Evolutionary conservation across 2,797 vertebrate genomes (phyloP).

Genomic region (Eulemur rubriventer): DNA sequence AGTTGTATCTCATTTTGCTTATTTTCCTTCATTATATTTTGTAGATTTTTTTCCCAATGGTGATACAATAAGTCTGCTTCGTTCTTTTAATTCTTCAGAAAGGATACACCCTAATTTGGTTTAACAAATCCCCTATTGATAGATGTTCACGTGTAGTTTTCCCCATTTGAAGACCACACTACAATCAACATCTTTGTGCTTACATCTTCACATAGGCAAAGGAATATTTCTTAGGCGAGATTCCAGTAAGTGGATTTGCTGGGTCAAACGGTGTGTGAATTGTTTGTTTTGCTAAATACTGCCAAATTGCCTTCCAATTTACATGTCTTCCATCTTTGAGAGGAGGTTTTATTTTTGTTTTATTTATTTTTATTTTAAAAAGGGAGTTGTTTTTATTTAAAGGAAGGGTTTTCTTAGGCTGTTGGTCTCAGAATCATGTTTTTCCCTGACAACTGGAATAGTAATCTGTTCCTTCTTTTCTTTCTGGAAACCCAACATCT

Average conservation of each 20-base stretch:
- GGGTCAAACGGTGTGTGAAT: constrained; percentile 49
- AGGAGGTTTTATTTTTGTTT: constrained; percentile 2
- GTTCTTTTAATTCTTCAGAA: not conserved
- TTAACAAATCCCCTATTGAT: not conserved
- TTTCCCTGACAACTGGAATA: not conserved
- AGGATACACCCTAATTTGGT: not conserved
- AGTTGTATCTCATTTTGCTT: not conserved
- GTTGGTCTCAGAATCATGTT: not conserved
- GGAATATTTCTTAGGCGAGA: constrained; percentile 41
- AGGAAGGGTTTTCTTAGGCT: constrained; percentile 3
- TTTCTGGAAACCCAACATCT: not conserved
- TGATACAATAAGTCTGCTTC: not conserved
- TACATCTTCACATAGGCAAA: not conserved
- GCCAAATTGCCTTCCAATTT: constrained; percentile 39
- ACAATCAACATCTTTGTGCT: not conserved
- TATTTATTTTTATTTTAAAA: constrained; percentile 55
- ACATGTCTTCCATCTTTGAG: not conserved
- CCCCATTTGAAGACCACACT: not conserved
- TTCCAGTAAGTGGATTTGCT: constrained; percentile 46
- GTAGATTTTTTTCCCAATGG: not conserved
- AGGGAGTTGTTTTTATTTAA: not conserved
- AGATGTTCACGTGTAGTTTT: not conserved
- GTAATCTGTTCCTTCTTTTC: not conserved
- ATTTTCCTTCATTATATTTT: not conserved
- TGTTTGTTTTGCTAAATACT: constrained; percentile 47